Base-by-base conservation (phyloP, 2,797 vertebrate species). In the Babyrousa celebensis region DNA sequence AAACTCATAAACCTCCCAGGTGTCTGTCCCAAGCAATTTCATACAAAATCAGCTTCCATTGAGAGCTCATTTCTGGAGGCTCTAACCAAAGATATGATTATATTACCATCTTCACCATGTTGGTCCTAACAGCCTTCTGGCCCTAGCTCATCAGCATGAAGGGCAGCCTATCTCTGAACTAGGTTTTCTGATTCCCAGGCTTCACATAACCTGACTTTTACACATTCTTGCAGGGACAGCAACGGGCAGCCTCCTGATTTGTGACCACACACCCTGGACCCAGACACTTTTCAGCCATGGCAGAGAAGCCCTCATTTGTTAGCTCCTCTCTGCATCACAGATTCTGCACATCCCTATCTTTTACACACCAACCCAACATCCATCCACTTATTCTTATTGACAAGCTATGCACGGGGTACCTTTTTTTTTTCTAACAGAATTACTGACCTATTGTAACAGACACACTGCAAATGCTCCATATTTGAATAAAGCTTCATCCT, bases 401-500 rank as follows among this genome's bases (percentile, higher is more conserved):
- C 9, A 71, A 79, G 23, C 6, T 83, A 63, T 5, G 8, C 5
- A 62, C 20, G 14, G 10, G 10, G 6, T 52, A 58, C 5, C 8
- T 78, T 89, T 65, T 86, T 6, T 65, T 86, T 6, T 20, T 91
- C 14, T 40, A 6, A 36, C 27, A 2, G 9, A 67, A 56, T 88
- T 43, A 67, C 2, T 77, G 54, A 91, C 15, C 7, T 86, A 12
- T 80, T 70, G 16, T 9, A 87, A 96, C 17, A 85, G 20, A 54
- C 18, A 78, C 6, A 5, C 18, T 12, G 43, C 20, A 77, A 80
- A 62, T 63, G 40, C 15, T 40, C 62, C 32, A 18, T 52, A 83
- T 54, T 90, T 62, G 29, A 85, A 78, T 27, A 71, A 79, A 92
- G 29, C 5, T 77, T 85, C 12, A 62, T 43, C 16, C 85, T 90